Evolutionary conservation across 2,797 vertebrate species (phyloP), one percentile per base, ranked within the genome.

Genomic region (Microchirus variegatus): DNA sequence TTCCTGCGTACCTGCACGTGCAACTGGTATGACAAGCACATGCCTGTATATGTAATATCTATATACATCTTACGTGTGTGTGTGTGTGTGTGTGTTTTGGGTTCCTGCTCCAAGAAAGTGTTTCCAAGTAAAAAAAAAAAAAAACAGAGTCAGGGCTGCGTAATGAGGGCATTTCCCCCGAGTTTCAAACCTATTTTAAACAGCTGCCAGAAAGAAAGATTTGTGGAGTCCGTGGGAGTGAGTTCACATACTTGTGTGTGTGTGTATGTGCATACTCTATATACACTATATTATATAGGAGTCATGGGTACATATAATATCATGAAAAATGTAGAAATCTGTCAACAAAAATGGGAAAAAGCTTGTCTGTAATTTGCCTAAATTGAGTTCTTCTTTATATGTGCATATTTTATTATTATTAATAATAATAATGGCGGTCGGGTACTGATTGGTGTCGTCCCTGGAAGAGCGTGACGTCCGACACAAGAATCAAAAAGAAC

Each of bases 111-210:
- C 45, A 64, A 70, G 66, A 74, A 78, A 72, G 41, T 41, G 46
- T 78, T 41, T 64, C n/a, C 9, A 22, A 70, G 55, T 74, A 22
- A 82, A 73, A 86, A 70, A 40, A 59, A 60, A 54, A 63, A 22
- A 82, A 73, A 86, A 70, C 42, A 59, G 63, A 54, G 64, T 84
- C 70, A 77, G 61, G 61, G 44, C 68, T 77, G 42, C 59, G 61
- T 84, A 89, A 90, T 77, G 78, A 89, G 89, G 78, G 48, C 84
- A 75, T 66, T 76, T 78, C 88, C 82, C 82, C 45, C 59, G 78
- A 71, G 85, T 63, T 78, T 81, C 74, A 75, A 61, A 67, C 57
- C 71, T 63, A 77, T 85, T 90, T 86, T 72, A 68, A 83, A 74
- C 17, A 42, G 61, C 60, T 77, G 67, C 61, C 70, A 64, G 43